Evolutionary conservation across 2,113 vertebrate species (phyloP), one percentile per base, ranked within the genome.

Genomic region (Callipepla squamata): DNA sequence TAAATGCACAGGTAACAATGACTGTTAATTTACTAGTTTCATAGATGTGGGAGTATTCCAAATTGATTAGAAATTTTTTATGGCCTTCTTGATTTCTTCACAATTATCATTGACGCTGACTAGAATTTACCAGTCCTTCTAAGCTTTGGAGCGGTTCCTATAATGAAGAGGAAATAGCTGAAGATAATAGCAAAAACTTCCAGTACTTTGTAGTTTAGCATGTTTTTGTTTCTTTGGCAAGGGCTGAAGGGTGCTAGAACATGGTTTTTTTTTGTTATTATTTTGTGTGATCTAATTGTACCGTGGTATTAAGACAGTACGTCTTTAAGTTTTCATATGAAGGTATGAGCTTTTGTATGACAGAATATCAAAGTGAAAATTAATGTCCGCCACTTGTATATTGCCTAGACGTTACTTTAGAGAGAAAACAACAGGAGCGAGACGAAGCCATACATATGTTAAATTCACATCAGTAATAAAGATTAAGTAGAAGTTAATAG

Each of bases 401-500:
- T 96, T 85, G 95, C 96, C 96, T 95, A 94, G 96, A 97, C 68
- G 96, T 96, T 97, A 96, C 98, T 97, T 96, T 96, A 47, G 85
- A 96, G 95, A 97, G 94, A 97, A 97, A 98, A 97, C 96, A 97
- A 98, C 97, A 87, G 97, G 96, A 97, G 97, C 95, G 93, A 98
- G 97, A 98, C 96, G 97, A 98, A 98, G 98, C 98, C 89, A 97
- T 99, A 99, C 99, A 99, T 98, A 98, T 99, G 98, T 99, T 99
- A 98, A 98, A 98, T 98, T 98, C 97, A 96, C 98, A 98, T 98
- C 98, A 98, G 98, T 99, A 99, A 99, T 98, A 99, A 99, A 99
- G 99, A 99, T 99, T 99, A 99, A 99, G 98, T 98, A 98, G 98
- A 98, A 99, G 98, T 98, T 99, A 99, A 99, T 99, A 98, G 98